A percentile compares a stretch with the other conserved stretches of the same genome.
phyloP scores from a whole-genome alignment of 2,888 invertebrate species.

The Parnassius glacialis region DNA sequence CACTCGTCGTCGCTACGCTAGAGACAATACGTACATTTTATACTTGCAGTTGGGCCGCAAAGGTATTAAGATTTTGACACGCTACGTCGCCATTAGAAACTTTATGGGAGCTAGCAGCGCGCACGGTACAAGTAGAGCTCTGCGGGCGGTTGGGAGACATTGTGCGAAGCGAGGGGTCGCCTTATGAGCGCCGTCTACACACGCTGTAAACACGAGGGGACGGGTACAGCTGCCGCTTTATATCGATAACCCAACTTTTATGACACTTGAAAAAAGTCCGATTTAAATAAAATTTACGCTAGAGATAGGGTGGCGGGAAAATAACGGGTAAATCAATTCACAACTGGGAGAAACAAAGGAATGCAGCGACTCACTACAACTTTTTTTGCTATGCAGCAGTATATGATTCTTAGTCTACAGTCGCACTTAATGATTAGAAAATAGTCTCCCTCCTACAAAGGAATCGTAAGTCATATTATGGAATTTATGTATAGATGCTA shows the following conservation, averaged over 20 bases:
- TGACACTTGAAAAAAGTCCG: not conserved
- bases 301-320: no score
- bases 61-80: constrained; percentile 72
- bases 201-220: constrained; percentile 61
- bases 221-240: constrained; percentile 65
- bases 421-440: constrained; percentile 53
- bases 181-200: constrained; percentile 44
- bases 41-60: constrained; percentile 56
- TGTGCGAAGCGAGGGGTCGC: constrained; percentile 49
- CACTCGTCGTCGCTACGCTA: constrained; percentile 55
- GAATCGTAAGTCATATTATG: constrained; percentile 38
- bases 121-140: constrained; percentile 52
- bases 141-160: constrained; percentile 46
- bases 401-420: constrained; percentile 33
- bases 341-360: constrained; percentile 37
- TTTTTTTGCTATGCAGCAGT: no score
- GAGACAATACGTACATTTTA: constrained; percentile 49
- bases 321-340: constrained; percentile 60
- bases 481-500: constrained; percentile 27
- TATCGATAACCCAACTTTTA: constrained; percentile 29
- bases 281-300: not conserved
- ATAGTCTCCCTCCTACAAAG: constrained; percentile 38
- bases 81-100: constrained; percentile 69
- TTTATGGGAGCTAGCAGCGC: constrained; percentile 53
- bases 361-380: no score